These are phyloP conservation scores for Epizoanthus scotinus DNA, from an alignment of 92 coral and sea anemone species.

Conservation along the genomic window DNA sequence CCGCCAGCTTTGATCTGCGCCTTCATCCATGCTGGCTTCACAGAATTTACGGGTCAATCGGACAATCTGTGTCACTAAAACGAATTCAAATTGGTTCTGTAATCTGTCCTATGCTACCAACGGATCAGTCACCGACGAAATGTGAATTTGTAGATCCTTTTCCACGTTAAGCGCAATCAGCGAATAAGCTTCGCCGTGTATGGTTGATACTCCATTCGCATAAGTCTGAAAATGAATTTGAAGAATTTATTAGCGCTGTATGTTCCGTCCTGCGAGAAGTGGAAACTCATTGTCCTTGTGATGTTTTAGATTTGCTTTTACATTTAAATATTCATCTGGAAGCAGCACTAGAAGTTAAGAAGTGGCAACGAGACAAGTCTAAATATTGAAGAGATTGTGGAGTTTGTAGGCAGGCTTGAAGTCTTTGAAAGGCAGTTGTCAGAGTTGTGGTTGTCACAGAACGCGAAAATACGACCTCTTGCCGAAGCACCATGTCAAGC, in stretches of 20 bases:
- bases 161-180: constrained; percentile 67
- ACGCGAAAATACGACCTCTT: not conserved
- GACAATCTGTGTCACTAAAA: constrained; percentile 66
- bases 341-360: not conserved
- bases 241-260: not conserved
- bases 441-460: not conserved
- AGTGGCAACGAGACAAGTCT: no score
- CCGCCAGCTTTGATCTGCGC: no score
- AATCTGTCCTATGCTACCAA: constrained; percentile 57
- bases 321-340: not conserved
- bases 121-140: constrained; percentile 57
- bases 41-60: constrained; percentile 55
- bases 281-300: not conserved
- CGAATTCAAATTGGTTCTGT: constrained; percentile 70
- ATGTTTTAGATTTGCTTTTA: not conserved
- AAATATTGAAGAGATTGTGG: not conserved
- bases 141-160: constrained; percentile 64
- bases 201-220: no score
- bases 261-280: not conserved
- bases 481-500: not conserved
- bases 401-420: not conserved
- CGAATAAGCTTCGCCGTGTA: no score
- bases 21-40: constrained; percentile 66
- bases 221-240: not conserved
- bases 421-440: not conserved